A percentile compares a stretch with the other conserved stretches of the same genome.
phyloP scores from a whole-genome alignment of 2,888 invertebrate species.

The Nomada flava region DNA sequence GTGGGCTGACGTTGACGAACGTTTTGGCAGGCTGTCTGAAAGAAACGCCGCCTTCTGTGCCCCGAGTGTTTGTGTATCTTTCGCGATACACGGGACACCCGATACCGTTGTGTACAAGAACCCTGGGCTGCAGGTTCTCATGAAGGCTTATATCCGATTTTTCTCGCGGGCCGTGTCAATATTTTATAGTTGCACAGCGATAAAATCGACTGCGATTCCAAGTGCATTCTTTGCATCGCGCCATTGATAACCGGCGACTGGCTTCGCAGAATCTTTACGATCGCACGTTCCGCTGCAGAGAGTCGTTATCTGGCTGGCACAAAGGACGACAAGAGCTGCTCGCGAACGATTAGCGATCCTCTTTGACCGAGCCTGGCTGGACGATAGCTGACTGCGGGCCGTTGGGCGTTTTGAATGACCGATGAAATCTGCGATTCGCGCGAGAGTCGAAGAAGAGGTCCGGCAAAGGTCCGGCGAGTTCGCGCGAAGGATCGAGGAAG shows the following conservation, averaged over 20 bases:
- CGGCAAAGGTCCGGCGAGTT: slow-evolving; percentile 3
- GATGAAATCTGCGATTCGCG: slow-evolving; percentile 9
- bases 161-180: slow-evolving; percentile 15
- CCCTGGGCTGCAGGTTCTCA: slow-evolving; percentile 7
- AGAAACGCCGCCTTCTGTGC: background rate
- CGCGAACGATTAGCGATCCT: no score
- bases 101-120: slow-evolving; percentile 32
- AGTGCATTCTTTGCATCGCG: background rate
- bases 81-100: slow-evolving; percentile 24
- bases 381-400: no score
- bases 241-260: slow-evolving; percentile 7
- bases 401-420: background rate
- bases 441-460: no score
- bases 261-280: slow-evolving; percentile 23
- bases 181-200: slow-evolving; percentile 23
- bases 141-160: slow-evolving; percentile 37
- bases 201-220: slow-evolving; percentile 15
- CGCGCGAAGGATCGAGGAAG: background rate
- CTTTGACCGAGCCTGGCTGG: no score
- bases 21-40: slow-evolving; percentile 31
- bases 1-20: slow-evolving; percentile 12
- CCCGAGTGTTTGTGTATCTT: slow-evolving; percentile 18
- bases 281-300: no score
- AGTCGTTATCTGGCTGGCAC: no score
- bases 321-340: no score